phyloP scores from a whole-genome alignment of 2,113 vertebrate genomes.

The Psephotus haematonotus region DNA sequence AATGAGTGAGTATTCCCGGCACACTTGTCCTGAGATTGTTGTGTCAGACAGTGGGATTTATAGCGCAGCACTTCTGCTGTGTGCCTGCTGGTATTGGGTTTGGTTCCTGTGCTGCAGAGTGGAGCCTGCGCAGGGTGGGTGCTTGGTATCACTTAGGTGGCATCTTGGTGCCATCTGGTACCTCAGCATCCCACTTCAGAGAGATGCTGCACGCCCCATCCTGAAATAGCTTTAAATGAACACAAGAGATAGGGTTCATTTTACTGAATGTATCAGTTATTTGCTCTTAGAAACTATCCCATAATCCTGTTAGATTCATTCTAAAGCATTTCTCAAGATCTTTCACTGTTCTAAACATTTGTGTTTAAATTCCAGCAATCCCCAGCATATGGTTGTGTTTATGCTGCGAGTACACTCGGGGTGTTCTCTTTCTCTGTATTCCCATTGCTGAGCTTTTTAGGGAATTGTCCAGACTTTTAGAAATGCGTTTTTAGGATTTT shows the following conservation, averaged over 20 bases:
- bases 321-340: not conserved
- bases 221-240: not conserved
- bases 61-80: not conserved
- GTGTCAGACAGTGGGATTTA: not conserved
- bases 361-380: not conserved
- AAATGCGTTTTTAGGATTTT: not conserved
- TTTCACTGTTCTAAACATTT: not conserved
- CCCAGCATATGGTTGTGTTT: not conserved
- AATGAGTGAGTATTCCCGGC: not conserved
- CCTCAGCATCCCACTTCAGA: not conserved
- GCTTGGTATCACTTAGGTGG: not conserved
- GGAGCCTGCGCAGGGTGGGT: not conserved
- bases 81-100: accelerated
- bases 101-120: not conserved
- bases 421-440: not conserved
- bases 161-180: not conserved
- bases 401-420: not conserved
- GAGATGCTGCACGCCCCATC: accelerated
- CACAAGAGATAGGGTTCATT: not conserved
- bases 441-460: not conserved
- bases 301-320: not conserved
- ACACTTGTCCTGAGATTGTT: not conserved
- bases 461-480: not conserved
- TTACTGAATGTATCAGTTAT: not conserved
- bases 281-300: not conserved